A percentile compares a stretch with the other conserved stretches of the same genome.
Evolutionary conservation across 2,113 vertebrate genomes (phyloP).

Genomic region (Salvelinus namaycush): DNA sequence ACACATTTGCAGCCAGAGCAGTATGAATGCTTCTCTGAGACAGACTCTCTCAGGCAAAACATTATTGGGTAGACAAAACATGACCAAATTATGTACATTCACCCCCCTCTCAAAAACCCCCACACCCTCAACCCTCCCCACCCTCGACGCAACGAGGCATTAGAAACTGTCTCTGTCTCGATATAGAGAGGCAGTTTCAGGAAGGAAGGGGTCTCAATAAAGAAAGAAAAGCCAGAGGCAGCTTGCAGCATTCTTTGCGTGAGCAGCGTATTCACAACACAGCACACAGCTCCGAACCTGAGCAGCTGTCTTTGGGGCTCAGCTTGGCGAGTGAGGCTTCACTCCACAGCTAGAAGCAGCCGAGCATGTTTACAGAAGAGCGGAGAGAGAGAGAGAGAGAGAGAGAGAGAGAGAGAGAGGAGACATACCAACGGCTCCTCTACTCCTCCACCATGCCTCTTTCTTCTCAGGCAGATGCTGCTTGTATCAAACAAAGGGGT

Average conservation of each 20-base stretch:
- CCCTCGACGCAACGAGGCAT: neutral
- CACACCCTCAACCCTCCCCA: neutral
- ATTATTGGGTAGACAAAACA: neutral
- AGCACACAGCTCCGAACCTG: neutral
- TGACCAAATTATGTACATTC: neutral
- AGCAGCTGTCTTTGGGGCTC: conserved; percentile 14
- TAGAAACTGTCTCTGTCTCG: conserved; percentile 2
- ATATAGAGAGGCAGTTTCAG: neutral
- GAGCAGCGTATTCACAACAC: conserved; percentile 25
- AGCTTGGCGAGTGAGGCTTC: neutral
- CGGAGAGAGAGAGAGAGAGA: neutral
- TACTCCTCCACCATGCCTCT: neutral
- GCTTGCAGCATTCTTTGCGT: conserved; percentile 24
- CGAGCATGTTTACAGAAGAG: neutral
- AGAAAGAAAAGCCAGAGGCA: neutral
- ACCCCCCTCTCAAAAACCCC: neutral
- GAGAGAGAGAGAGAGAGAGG: too few species aligned
- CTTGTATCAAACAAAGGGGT: conserved; percentile 26
- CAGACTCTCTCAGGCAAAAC: neutral
- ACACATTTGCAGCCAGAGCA: neutral
- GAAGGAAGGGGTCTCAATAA: neutral
- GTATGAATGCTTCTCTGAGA: neutral
- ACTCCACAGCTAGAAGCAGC: neutral
- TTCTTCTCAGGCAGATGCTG: conserved; percentile 19
- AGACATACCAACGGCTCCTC: conserved; percentile 10